Conservation (phyloP, 2,888 invertebrate species). For the Atethmia centrago region DNA sequence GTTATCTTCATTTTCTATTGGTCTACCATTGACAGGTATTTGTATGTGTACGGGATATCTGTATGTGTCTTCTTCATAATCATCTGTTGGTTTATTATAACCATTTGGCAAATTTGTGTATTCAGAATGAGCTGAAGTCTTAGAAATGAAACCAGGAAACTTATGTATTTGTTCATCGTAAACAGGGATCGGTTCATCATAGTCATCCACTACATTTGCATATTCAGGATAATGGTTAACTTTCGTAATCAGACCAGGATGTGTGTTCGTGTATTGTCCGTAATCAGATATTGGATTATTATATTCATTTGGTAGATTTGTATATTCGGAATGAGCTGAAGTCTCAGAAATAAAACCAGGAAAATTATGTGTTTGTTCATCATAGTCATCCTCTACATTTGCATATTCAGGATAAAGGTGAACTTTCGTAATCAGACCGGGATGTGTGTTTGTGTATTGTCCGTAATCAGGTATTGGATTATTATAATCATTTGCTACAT, state of each 20-base stretch:
- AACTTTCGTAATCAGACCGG: background rate
- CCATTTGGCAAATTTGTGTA: background rate
- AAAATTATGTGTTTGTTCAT: background rate
- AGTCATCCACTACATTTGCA: background rate
- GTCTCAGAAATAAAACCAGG: background rate
- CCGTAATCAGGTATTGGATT: background rate
- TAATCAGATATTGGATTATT: background rate
- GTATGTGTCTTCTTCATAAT: background rate
- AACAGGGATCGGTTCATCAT: background rate
- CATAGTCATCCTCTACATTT: background rate
- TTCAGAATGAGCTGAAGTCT: background rate
- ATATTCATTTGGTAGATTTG: background rate
- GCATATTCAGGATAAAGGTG: background rate
- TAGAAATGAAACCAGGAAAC: conserved; percentile 9
- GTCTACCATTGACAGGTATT: background rate
- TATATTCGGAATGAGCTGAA: background rate
- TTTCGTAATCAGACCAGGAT: background rate
- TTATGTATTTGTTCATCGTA: too few species aligned
- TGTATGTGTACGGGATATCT: background rate
- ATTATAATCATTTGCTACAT: background rate
- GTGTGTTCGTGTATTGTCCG: background rate
- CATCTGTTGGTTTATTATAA: background rate
- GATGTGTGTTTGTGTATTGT: background rate
- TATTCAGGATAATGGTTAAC: background rate
- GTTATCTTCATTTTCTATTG: background rate